Evolutionary conservation across 1,140 invertebrate genomes (phyloP), one percentile per base, ranked within the genome.

Genomic region (Magallana angulata): DNA sequence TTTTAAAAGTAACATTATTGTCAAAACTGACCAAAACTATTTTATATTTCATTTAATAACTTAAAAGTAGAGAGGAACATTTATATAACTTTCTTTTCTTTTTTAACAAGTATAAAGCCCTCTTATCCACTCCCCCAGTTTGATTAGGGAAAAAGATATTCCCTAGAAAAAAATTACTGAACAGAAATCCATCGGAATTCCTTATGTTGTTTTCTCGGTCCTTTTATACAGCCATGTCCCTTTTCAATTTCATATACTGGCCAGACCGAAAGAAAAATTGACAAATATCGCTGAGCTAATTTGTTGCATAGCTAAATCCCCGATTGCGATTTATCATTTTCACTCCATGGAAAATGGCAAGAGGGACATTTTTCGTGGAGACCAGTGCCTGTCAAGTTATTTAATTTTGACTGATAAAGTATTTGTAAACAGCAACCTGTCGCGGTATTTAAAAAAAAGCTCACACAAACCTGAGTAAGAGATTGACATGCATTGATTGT

Each of bases 341-440:
- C 36, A 76, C 24, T 76, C 30, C 68, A 76, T 30, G 36, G 36
- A 76, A 18, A 76, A 36, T 76, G 11, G 68, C 68, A 76, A 18
- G 68, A 30, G 68, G 68, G 1, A 76, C 68, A 24, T 30, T 76
- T 30, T 76, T 30, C 68, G 24, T 76, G 11, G 14, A 30, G 68
- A 76, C 68, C 36, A 18, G 36, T 76, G 36, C 24, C 68, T 76
- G 68, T 76, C 68, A 76, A 8, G 68, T 30, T 76, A 76, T 76
- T 76, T 76, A 76, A 76, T 76, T 76, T 76, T 76, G 68, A 76
- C 68, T 76, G 68, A 76, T 76, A 76, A 76, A 76, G 68, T 76
- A 76, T 76, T 76, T 76, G 68, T 76, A 76, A 76, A 76, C 68
- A 76, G 24, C 24, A 76, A 76, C 68, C 24, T 76, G 68, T 30